A percentile compares a stretch with the other conserved stretches of the same genome.
Conservation (phyloP, 2,113 vertebrate genomes). For the Oncorhynchus kisutch region DNA sequence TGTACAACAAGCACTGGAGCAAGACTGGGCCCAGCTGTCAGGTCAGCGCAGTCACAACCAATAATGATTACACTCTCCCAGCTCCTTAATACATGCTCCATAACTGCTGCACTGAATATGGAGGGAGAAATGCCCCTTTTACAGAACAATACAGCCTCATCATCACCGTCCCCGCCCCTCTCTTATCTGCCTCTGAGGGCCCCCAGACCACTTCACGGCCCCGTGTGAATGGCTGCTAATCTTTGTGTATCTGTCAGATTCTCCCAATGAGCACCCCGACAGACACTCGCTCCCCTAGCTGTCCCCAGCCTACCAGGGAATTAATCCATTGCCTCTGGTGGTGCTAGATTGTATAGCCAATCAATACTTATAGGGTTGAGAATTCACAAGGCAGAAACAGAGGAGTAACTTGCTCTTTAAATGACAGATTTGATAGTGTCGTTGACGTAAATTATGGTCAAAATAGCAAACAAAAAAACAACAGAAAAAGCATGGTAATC, state of each 20-base stretch:
- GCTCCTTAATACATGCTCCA: constrained; percentile 72
- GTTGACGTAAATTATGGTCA: constrained; percentile 34
- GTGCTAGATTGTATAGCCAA: constrained; percentile 62
- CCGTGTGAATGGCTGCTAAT: constrained; percentile 63
- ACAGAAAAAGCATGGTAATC: constrained; percentile 10
- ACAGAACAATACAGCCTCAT: constrained; percentile 73
- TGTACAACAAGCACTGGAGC: constrained; percentile 77
- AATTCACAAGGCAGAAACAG: constrained; percentile 40
- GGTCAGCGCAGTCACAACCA: constrained; percentile 76
- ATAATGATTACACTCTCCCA: constrained; percentile 76
- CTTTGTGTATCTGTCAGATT: constrained; percentile 66
- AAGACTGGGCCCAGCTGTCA: constrained; percentile 79
- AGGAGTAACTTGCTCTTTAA: constrained; percentile 22
- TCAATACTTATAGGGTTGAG: constrained; percentile 60
- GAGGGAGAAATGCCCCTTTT: constrained; percentile 67
- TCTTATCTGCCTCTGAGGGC: constrained; percentile 69
- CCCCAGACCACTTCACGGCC: constrained; percentile 41
- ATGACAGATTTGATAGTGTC: constrained; percentile 21
- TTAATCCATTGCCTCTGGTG: constrained; percentile 64
- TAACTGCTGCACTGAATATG: constrained; percentile 55
- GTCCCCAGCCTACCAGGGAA: constrained; percentile 38
- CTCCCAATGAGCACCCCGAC: constrained; percentile 58
- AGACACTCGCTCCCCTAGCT: constrained; percentile 43
- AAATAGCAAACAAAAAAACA: constrained; percentile 16
- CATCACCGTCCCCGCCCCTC: constrained; percentile 72